Percentiles rank a stretch among this genome's conserved stretches.
phyloP scores from a whole-genome alignment of 2,113 vertebrate genomes.

The Thunnus thynnus region DNA sequence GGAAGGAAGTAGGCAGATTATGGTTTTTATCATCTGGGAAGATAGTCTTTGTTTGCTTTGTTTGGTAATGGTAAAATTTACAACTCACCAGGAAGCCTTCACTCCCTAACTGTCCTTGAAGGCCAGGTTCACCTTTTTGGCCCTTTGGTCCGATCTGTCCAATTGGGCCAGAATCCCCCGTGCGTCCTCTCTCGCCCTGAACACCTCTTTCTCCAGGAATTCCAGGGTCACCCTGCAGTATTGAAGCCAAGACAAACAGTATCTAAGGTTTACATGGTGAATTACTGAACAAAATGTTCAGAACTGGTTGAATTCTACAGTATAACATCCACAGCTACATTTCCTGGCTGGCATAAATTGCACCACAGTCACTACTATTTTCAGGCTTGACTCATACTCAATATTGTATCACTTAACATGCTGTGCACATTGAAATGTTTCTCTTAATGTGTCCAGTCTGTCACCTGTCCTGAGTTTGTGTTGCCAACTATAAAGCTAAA shows the following conservation, averaged over 20 bases:
- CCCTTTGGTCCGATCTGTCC: conserved; percentile 86
- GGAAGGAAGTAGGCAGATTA: conserved; percentile 9
- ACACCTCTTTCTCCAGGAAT: conserved; percentile 94
- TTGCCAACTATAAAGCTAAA: conserved; percentile 46
- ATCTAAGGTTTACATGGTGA: not conserved
- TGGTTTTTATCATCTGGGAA: conserved; percentile 24
- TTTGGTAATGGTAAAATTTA: not conserved
- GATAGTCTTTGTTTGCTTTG: conserved; percentile 11
- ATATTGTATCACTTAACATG: conserved; percentile 28
- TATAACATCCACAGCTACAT: not conserved
- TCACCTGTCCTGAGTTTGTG: conserved; percentile 42
- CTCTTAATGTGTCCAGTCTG: conserved; percentile 46
- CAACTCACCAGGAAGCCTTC: conserved; percentile 82
- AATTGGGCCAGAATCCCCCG: conserved; percentile 86
- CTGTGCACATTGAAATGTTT: conserved; percentile 37
- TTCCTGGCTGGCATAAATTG: not conserved
- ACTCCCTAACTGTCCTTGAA: conserved; percentile 83
- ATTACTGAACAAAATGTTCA: not conserved
- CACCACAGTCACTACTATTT: not conserved
- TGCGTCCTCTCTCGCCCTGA: conserved; percentile 92
- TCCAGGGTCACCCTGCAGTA: conserved; percentile 92
- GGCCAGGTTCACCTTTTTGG: conserved; percentile 89
- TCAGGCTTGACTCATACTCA: not conserved
- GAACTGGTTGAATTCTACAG: not conserved
- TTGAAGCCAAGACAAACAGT: conserved; percentile 11